phyloP scores from a whole-genome alignment of 2,888 invertebrate genomes.

The Diabrotica balteata region DNA sequence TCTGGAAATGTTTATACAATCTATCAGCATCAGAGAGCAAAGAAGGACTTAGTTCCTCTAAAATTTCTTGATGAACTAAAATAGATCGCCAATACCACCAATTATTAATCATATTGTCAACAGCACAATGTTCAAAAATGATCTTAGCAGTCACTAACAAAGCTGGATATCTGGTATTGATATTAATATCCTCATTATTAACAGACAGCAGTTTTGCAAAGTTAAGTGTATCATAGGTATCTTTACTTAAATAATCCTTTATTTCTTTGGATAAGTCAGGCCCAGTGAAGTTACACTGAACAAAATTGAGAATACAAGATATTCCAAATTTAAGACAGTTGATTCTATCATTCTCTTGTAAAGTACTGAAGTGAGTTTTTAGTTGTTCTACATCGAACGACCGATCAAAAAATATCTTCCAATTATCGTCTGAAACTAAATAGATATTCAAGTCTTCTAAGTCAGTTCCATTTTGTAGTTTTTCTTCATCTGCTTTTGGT shows the following conservation, averaged over 20 bases:
- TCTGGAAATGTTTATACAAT: constrained; percentile 53
- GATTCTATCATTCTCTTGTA: constrained; percentile 60
- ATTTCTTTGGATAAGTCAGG: constrained; percentile 64
- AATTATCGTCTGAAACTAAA: constrained; percentile 39
- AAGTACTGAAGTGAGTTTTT: constrained; percentile 41
- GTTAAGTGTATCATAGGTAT: constrained; percentile 62
- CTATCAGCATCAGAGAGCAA: constrained; percentile 68
- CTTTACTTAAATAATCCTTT: constrained; percentile 58
- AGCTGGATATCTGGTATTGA: constrained; percentile 68
- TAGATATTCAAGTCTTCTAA: constrained; percentile 14
- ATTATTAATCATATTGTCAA: constrained; percentile 57
- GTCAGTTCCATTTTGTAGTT: constrained; percentile 12
- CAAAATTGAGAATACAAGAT: constrained; percentile 73
- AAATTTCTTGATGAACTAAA: constrained; percentile 75
- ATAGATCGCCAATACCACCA: constrained; percentile 82
- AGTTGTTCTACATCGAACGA: constrained; percentile 40
- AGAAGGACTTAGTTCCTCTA: constrained; percentile 78
- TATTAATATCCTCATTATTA: constrained; percentile 73
- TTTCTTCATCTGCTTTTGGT: constrained; percentile 30
- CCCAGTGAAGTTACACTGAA: constrained; percentile 85
- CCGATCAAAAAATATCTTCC: constrained; percentile 44
- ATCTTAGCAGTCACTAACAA: constrained; percentile 59
- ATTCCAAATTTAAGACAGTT: constrained; percentile 64
- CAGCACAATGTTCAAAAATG: constrained; percentile 56
- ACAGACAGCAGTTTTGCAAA: constrained; percentile 60